Percentiles rank a stretch among this genome's conserved stretches.
Evolutionary conservation across 2,888 invertebrate species (phyloP).

Genomic region (Colostygia pectinataria): DNA sequence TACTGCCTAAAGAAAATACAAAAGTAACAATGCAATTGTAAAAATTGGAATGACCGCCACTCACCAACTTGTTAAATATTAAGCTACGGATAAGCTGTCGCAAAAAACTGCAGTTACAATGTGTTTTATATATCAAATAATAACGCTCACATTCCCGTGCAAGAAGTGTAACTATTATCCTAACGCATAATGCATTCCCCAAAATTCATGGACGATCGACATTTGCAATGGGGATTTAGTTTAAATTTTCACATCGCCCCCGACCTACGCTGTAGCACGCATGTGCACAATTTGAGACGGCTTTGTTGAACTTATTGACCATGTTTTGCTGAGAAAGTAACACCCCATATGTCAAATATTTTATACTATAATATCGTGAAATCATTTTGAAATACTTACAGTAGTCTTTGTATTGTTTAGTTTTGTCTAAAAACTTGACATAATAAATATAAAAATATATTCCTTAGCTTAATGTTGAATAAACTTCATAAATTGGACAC

Average conservation of each 20-base stretch:
- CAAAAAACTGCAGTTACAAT: not conserved
- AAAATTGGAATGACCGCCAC: constrained; percentile 59
- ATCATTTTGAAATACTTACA: too few species aligned
- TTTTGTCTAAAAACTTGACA: too few species aligned
- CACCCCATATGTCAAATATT: too few species aligned
- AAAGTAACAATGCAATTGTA: constrained; percentile 35
- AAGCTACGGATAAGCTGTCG: not conserved
- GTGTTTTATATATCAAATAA: constrained; percentile 9
- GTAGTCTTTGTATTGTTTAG: too few species aligned
- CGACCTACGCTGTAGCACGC: constrained; percentile 41
- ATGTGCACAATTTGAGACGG: constrained; percentile 53
- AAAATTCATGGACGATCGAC: constrained; percentile 40
- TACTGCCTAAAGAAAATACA: constrained; percentile 30
- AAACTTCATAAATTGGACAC: not conserved
- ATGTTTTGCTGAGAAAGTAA: constrained; percentile 17
- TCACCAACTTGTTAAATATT: constrained; percentile 27
- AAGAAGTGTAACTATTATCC: constrained; percentile 10
- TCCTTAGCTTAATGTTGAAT: not conserved
- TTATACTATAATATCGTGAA: too few species aligned
- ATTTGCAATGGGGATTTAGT: constrained; percentile 61
- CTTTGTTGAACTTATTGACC: constrained; percentile 43
- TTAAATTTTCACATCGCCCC: constrained; percentile 67
- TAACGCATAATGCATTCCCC: constrained; percentile 40
- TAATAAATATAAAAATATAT: not conserved
- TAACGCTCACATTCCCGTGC: constrained; percentile 38